Evolutionary conservation across 2,113 vertebrate species (phyloP).

Genomic region (Atherinomorus stipes): DNA sequence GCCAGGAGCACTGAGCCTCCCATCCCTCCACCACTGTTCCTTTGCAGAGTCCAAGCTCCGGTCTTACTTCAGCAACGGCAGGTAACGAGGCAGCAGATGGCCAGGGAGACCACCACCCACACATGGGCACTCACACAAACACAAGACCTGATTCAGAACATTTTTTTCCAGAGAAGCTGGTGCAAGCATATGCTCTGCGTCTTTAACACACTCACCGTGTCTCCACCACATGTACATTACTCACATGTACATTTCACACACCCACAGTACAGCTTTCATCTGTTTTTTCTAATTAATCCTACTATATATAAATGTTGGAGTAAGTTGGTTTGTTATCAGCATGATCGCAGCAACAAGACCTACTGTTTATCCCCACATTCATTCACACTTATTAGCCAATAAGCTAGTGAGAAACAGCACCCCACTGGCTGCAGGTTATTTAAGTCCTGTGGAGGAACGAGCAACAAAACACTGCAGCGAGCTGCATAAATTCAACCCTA

Average conservation of each 20-base stretch:
- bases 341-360: slow-evolving; percentile 31
- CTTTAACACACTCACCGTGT: slow-evolving; percentile 6
- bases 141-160: slow-evolving; percentile 25
- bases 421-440: slow-evolving; percentile 58
- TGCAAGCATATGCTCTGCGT: slow-evolving; percentile 47
- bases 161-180: slow-evolving; percentile 27
- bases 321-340: slow-evolving; percentile 35
- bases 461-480: slow-evolving; percentile 28
- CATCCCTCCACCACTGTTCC: slow-evolving; percentile 23
- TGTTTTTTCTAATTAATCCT: slow-evolving; percentile 8
- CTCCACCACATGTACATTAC: slow-evolving; percentile 14
- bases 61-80: slow-evolving; percentile 46
- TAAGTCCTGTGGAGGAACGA: slow-evolving; percentile 50
- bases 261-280: slow-evolving; percentile 16
- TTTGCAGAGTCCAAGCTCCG: slow-evolving; percentile 31
- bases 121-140: slow-evolving; percentile 23
- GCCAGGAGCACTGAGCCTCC: slow-evolving; percentile 32
- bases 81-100: slow-evolving; percentile 74
- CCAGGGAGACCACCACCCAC: slow-evolving; percentile 55
- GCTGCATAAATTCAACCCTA: slow-evolving; percentile 13
- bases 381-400: slow-evolving; percentile 72
- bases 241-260: slow-evolving; percentile 50
- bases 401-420: slow-evolving; percentile 56
- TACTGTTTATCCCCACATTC: slow-evolving; percentile 45
- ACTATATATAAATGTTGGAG: slow-evolving; percentile 45